Evolutionary conservation across 2,888 invertebrate genomes (phyloP), one percentile per base, ranked within the genome.

Genomic region (Iphiclides podalirius): DNA sequence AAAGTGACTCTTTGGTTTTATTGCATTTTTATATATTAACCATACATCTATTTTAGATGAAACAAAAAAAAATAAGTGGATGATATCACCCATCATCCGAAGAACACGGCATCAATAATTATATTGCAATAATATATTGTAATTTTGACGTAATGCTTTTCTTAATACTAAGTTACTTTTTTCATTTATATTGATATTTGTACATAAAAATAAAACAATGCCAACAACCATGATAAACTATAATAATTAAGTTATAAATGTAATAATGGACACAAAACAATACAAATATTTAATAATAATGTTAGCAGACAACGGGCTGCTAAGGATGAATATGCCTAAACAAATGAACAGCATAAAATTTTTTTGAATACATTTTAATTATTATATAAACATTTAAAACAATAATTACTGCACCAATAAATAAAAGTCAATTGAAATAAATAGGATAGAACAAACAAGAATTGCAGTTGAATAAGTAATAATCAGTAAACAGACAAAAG

Each of bases 161-260:
- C 76, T 76, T 82, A 84, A 54, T 72, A 68, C 79, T 85, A 85
- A 64, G 72, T 80, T 83, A 82, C 71, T 74, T 65, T 23, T 79
- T 72, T 75, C 70, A 77, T 75, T 78, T 81, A 78, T 82, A 82
- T 79, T 77, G 80, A 82, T 85, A 84, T 87, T 87, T 87, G 88
- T 87, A 88, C 88, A 87, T 69, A 71, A 74, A 66, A 81, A 81
- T 83, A 83, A 84, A 84, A 83, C 76, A 75, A 72, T 79, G 73
- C 79, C 82, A 84, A 86, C 87, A 79, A 83, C 82, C 78, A 74
- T 75, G 67, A 85, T 83, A 84, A 80, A 86, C 80, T 85, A 79
- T 82, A 72, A 72, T 76, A 70, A 78, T 76, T 77, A 83, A 77
- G 77, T 75, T 82, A 80, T 64, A 82, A 81, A 75, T 78, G 69